Base-by-base conservation (phyloP, 2,113 vertebrate genomes). In the Chlamydotis undulata region DNA sequence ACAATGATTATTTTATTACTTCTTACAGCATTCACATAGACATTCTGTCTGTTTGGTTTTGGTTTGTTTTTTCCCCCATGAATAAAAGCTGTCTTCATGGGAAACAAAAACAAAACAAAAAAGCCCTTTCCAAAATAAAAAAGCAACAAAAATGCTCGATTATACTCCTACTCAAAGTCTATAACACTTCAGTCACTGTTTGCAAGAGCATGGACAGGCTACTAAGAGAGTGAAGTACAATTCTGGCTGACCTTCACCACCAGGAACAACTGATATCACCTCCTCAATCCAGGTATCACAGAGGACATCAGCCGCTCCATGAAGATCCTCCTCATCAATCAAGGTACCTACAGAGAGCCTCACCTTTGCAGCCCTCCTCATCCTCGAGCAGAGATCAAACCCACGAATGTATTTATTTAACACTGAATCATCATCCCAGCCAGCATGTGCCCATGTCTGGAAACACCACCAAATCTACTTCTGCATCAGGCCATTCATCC, bases 361-460 rank as follows among this genome's bases (percentile, higher is more conserved):
- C 25, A 10, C 2, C 25, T 14, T 22, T 18, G 50, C 59, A 87
- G 57, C 21, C 25, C 23, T 65, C 47, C 52, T 4, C 14, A 3
- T 10, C 33, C 53, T 12, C 1, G 2, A 60, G 37, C 43, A 39
- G 17, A 49, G 43, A 11, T 2, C 2, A 1, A 0, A 4, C 23
- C 6, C 39, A 25, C 14, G 14, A 6, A 12, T 7, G 13, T 14
- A 12, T 10, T 11, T 15, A 10, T 1, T 31, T 17, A 28, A 17
- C 23, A 10, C 26, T 4, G 53, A 18, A 3, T 1, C 14, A 13
- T 0, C 7, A 6, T 5, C 24, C 31, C 0, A 41, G 47, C 23
- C 78, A 67, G 18, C 37, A 2, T 0, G 6, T 33, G 64, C 64
- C 88, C 7, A 1, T 2, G 3, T 5, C 60, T 25, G 33, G 52